phyloP scores from a whole-genome alignment of 1,140 invertebrate genomes.

The Nebria ingens region DNA sequence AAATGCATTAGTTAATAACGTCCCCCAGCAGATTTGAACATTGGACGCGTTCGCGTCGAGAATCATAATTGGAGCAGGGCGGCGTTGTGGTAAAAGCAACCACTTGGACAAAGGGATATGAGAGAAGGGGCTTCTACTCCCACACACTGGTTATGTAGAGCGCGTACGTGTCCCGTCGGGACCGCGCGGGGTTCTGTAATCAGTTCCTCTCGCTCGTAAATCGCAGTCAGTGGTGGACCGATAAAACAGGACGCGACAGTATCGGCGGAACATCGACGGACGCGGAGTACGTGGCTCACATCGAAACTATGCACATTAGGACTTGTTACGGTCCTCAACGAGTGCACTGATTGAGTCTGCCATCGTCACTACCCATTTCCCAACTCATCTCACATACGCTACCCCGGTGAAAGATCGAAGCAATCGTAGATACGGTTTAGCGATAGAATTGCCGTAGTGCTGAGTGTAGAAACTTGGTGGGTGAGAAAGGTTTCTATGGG shows the following conservation, averaged over 20 bases:
- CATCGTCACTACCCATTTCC: not conserved
- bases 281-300: slow-evolving; percentile 1
- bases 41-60: not conserved
- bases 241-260: slow-evolving; percentile 5
- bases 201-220: slow-evolving; percentile 3
- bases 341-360: not conserved
- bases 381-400: no score
- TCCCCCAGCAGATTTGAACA: not conserved
- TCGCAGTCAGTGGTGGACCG: slow-evolving; percentile 4
- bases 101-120: not conserved
- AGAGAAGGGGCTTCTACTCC: not conserved
- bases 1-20: slow-evolving; percentile 7
- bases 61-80: slow-evolving; percentile 3
- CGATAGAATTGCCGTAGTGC: no score
- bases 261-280: slow-evolving; percentile 3
- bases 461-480: no score
- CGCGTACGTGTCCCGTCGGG: not conserved
- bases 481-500: no score
- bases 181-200: not conserved
- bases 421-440: no score
- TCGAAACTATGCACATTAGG: slow-evolving; percentile 6
- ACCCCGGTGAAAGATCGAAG: no score
- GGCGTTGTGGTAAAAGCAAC: no score
- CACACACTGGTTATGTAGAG: not conserved
- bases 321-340: not conserved